A percentile compares a stretch with the other conserved stretches of the same genome.
These are phyloP conservation scores for Athalia rosae DNA, from an alignment of 2,888 invertebrate species.

Conservation along the genomic window DNA sequence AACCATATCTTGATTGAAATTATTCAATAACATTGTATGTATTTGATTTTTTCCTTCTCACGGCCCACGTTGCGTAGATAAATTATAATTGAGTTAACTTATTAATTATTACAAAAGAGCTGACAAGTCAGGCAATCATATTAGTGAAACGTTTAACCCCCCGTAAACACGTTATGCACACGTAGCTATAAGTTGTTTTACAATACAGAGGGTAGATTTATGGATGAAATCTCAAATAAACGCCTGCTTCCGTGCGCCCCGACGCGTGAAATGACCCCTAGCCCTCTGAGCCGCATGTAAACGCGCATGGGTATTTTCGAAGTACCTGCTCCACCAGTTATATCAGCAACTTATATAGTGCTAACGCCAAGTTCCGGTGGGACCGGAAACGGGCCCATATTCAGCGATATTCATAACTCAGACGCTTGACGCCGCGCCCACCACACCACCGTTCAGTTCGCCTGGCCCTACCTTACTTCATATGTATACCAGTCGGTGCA, in stretches of 20 bases:
- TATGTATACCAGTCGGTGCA: slow-evolving; percentile 20
- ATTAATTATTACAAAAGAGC: slow-evolving; percentile 43
- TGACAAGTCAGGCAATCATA: slow-evolving; percentile 37
- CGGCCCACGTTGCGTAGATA: slow-evolving; percentile 7
- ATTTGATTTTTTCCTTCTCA: slow-evolving; percentile 15
- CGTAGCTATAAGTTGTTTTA: neutral
- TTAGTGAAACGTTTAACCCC: slow-evolving; percentile 42
- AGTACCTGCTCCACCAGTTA: slow-evolving; percentile 28
- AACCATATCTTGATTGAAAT: slow-evolving; percentile 15
- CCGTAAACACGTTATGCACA: slow-evolving; percentile 41
- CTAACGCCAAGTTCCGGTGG: slow-evolving; percentile 54
- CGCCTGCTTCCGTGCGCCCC: slow-evolving; percentile 58
- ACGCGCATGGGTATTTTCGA: neutral
- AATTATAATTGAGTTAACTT: slow-evolving; percentile 22
- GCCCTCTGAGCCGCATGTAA: slow-evolving; percentile 41
- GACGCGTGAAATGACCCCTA: slow-evolving; percentile 67
- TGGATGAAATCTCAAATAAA: slow-evolving; percentile 63
- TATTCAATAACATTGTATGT: neutral
- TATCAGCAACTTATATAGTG: slow-evolving; percentile 46
- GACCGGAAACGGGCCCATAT: slow-evolving; percentile 55
- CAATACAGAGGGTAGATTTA: slow-evolving; percentile 57
- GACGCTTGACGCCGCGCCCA: slow-evolving; percentile 34
- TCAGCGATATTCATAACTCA: slow-evolving; percentile 47
- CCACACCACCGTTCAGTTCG: slow-evolving; percentile 9
- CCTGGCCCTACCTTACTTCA: slow-evolving; percentile 32